Base-by-base conservation (phyloP, 2,888 invertebrate species). In the Pandemis cinnamomeana region DNA sequence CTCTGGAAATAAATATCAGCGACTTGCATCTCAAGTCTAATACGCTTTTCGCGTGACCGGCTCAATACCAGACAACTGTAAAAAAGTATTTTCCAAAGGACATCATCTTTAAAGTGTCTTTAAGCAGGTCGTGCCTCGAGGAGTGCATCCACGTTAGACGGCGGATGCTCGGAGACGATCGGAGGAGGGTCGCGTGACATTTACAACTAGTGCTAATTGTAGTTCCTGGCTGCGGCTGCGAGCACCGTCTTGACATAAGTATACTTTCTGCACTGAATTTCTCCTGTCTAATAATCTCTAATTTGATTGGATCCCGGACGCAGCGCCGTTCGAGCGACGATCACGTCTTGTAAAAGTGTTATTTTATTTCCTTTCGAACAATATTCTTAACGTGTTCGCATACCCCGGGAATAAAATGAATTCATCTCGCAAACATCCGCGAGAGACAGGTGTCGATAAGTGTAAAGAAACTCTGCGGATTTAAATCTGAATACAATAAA, bases 301-400 rank as follows among this genome's bases (percentile, higher is more conserved):
- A 86, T 89, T 88, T 89, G 90, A 91, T 91, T 90, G 87, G 86
- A 87, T 81, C 82, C 87, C 86, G 84, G 87, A 87, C 89, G 88
- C 90, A 89, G 89, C 89, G 27, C 90, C 88, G 88, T 89, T 86
- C 83, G 80, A 83, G 85, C 89, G 90, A 91, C 91, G 91, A 89
- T 89, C 90, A 87, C 84, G 85, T 88, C 86, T 86, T 83, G 83
- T 85, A 83, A 84, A 55, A 82, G 79, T 75, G 80, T 27, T 58
- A 79, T 82, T 61, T 61, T 61, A 66, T 51, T 53, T 27, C 36
- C 51, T 8, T 15, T 46, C 13, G 27, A 63, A 71, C 20, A 41
- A 55, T 63, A 53, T 64, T 71, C 41, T 27, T 42, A 55, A 55
- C 64, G 44, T 20, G 58, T 58, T 58, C 58, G 58, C 20, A 27